These are phyloP conservation scores for Sinelater perroti DNA, from an alignment of 2,888 invertebrate genomes.

Conservation along the genomic window DNA sequence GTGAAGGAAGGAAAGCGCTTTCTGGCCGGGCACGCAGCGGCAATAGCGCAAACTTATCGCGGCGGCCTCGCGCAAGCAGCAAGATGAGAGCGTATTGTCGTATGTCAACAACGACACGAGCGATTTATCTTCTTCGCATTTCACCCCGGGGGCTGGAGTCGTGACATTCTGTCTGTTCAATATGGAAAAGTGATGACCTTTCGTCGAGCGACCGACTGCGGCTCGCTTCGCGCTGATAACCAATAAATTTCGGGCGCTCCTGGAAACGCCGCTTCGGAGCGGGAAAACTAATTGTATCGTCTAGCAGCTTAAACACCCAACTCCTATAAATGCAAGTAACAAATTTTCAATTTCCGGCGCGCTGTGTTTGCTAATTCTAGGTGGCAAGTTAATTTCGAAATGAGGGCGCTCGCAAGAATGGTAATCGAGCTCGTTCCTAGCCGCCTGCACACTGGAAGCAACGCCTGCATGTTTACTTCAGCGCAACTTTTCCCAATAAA, in stretches of 20 bases:
- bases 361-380: conserved; percentile 52
- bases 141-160: conserved; percentile 52
- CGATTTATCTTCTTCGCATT: conserved; percentile 60
- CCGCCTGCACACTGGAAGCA: conserved; percentile 6
- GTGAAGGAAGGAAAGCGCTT: conserved; percentile 17
- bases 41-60: conserved; percentile 42
- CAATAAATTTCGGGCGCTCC: conserved; percentile 33
- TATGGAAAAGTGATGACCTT: conserved; percentile 48
- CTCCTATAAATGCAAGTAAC: conserved; percentile 49
- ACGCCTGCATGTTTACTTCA: conserved; percentile 12
- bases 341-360: conserved; percentile 55
- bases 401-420: conserved; percentile 42
- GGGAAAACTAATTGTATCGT: conserved; percentile 52
- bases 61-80: conserved; percentile 26
- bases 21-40: conserved; percentile 32
- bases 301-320: conserved; percentile 49
- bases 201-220: conserved; percentile 33
- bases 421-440: conserved; percentile 43
- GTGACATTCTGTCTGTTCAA: conserved; percentile 52
- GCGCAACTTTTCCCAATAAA: conserved; percentile 7
- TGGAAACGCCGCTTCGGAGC: conserved; percentile 28
- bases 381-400: conserved; percentile 49
- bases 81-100: conserved; percentile 53
- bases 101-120: conserved; percentile 57
- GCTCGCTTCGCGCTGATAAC: conserved; percentile 34